A percentile compares a stretch with the other conserved stretches of the same genome.
Evolutionary conservation across 2,113 vertebrate species (phyloP).

Genomic region (Coracopsis vasa): DNA sequence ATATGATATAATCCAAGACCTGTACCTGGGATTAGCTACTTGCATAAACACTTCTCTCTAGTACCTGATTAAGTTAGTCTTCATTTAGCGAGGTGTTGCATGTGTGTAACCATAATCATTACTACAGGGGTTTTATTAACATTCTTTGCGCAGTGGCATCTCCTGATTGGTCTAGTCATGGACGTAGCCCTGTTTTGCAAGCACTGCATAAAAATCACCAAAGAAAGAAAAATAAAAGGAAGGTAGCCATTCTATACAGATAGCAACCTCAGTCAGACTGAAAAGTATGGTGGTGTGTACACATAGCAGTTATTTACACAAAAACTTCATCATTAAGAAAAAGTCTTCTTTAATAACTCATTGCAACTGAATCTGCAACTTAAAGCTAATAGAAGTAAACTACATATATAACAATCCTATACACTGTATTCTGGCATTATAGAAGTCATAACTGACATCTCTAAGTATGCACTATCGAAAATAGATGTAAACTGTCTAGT

Average conservation of each 20-base stretch:
- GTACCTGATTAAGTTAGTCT: not conserved
- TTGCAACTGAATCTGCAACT: not conserved
- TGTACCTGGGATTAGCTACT: not conserved
- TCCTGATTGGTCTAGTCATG: not conserved
- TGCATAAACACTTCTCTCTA: not conserved
- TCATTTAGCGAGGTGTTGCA: not conserved
- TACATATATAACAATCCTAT: not conserved
- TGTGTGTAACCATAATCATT: not conserved
- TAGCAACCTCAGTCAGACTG: not conserved
- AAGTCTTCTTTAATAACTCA: not conserved
- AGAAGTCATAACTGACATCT: not conserved
- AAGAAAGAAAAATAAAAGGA: not conserved
- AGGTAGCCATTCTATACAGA: not conserved
- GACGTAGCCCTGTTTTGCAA: not conserved
- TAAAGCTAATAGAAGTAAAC: not conserved
- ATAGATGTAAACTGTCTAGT: not conserved
- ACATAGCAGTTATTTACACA: not conserved
- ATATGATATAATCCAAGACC: not conserved
- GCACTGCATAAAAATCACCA: not conserved
- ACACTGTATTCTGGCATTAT: not conserved
- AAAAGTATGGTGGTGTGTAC: not conserved
- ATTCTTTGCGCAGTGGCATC: not conserved
- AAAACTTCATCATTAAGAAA: not conserved
- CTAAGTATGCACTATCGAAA: not conserved
- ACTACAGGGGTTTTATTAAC: not conserved